Evolutionary conservation across 2,113 vertebrate genomes (phyloP), one percentile per base, ranked within the genome.

Genomic region (Monopterus albus): DNA sequence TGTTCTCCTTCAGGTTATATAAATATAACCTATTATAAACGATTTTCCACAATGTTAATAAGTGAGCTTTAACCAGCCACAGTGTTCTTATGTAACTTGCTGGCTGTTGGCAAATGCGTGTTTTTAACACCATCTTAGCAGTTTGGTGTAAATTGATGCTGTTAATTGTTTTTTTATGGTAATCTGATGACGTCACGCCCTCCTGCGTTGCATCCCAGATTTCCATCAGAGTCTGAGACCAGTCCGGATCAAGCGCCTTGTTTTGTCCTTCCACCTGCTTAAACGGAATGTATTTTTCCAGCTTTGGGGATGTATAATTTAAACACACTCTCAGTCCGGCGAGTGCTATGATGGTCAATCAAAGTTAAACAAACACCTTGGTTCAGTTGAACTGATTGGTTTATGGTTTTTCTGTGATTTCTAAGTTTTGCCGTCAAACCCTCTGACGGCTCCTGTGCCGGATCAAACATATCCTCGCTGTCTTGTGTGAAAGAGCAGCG

Each of bases 181-280:
- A 78, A 60, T 78, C 65, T 56, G 81, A 5, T 88, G 87, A 90
- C 88, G 88, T 90, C 88, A 90, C 71, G 17, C 40, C 45, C 21
- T 39, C 28, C 0, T 40, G 17, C 38, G 33, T 17, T 1, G 65
- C 71, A 31, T 70, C 51, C 13, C 56, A 8, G 42, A 68, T 49
- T 49, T 15, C 39, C 61, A 29, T 46, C 75, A 51, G 69, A 69
- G 65, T 15, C 70, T 21, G 65, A 72, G 55, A 70, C 56, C n/a
- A 57, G 82, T 72, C 72, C 42, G 65, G 78, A 82, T 77, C 72
- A 65, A 51, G 72, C 71, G 40, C 3, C 61, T 12, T 18, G 25
- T 46, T 63, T 31, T 47, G 33, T 29, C 49, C 67, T 29, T 25
- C 17, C 62, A 64, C 51, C 64, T 58, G 35, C 31, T 7, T 3